Evolutionary conservation across 2,888 invertebrate genomes (phyloP).

Genomic region (Tholera decimalis): DNA sequence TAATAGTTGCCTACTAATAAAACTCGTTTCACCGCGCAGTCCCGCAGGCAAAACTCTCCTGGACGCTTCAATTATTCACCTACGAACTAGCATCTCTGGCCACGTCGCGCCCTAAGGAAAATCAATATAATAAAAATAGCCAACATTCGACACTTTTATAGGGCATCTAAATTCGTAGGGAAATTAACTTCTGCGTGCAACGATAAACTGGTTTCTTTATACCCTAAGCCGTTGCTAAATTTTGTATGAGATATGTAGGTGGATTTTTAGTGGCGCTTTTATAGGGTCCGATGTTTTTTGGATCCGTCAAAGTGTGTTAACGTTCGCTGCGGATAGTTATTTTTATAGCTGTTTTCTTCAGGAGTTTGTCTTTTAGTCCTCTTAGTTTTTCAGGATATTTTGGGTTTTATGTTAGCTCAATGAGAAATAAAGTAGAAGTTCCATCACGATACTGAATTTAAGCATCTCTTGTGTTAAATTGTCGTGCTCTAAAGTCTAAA

Average conservation of each 20-base stretch:
- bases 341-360: slow-evolving; percentile 21
- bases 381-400: background rate
- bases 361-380: slow-evolving; percentile 7
- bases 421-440: no score
- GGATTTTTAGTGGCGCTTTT: slow-evolving; percentile 39
- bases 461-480: no score
- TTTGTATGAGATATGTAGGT: slow-evolving; percentile 41
- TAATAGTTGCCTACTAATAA: no score
- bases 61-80: slow-evolving; percentile 30
- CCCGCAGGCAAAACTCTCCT: background rate
- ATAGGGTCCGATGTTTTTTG: slow-evolving; percentile 41
- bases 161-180: slow-evolving; percentile 45
- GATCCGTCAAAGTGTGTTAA: slow-evolving; percentile 37
- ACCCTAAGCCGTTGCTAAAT: slow-evolving; percentile 41
- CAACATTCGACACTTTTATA: slow-evolving; percentile 45
- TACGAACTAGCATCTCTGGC: background rate
- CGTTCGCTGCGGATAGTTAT: slow-evolving; percentile 5
- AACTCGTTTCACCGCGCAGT: background rate
- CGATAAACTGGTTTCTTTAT: slow-evolving; percentile 56
- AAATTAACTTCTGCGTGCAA: slow-evolving; percentile 44
- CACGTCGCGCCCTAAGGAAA: background rate
- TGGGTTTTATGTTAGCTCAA: background rate
- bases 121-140: slow-evolving; percentile 48
- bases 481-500: no score
- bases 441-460: background rate